Conservation (phyloP, 2,888 invertebrate species). For the Nomada fucata region DNA sequence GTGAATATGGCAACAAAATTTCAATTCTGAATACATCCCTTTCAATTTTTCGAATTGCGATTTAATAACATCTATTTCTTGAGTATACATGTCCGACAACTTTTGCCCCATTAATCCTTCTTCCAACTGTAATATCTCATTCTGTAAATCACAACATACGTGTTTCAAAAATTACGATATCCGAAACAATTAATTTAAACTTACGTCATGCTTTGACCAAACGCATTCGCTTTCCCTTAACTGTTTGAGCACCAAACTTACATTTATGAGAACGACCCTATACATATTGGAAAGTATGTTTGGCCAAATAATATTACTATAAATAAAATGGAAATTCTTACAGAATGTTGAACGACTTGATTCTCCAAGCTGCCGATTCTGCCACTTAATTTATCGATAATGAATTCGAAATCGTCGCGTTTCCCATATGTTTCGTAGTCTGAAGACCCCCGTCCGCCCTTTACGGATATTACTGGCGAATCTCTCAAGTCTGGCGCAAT, state of each 20-base stretch:
- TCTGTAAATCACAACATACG: constrained; percentile 58
- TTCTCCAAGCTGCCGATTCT: constrained; percentile 76
- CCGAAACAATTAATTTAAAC: constrained; percentile 29
- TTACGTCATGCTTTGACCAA: constrained; percentile 72
- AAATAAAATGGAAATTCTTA: constrained; percentile 41
- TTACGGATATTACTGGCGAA: background rate
- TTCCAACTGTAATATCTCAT: constrained; percentile 69
- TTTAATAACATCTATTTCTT: constrained; percentile 74
- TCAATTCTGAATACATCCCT: constrained; percentile 72
- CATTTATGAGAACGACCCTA: constrained; percentile 72
- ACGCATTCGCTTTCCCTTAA: constrained; percentile 56
- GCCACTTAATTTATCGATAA: constrained; percentile 69
- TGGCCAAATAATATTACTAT: background rate
- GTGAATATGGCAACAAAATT: constrained; percentile 73
- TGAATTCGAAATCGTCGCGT: constrained; percentile 57
- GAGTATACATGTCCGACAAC: constrained; percentile 52
- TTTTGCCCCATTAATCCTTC: constrained; percentile 61
- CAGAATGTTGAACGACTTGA: constrained; percentile 60
- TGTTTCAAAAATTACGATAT: background rate
- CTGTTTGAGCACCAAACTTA: constrained; percentile 66
- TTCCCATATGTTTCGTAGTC: constrained; percentile 25
- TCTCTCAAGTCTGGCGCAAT: constrained; percentile 4
- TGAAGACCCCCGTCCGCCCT: constrained; percentile 3
- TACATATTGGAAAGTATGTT: constrained; percentile 28
- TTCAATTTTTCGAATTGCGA: constrained; percentile 75